A percentile compares a stretch with the other conserved stretches of the same genome.
These are phyloP conservation scores for Penelope pileata DNA, from an alignment of 2,113 vertebrate species.

Conservation along the genomic window DNA sequence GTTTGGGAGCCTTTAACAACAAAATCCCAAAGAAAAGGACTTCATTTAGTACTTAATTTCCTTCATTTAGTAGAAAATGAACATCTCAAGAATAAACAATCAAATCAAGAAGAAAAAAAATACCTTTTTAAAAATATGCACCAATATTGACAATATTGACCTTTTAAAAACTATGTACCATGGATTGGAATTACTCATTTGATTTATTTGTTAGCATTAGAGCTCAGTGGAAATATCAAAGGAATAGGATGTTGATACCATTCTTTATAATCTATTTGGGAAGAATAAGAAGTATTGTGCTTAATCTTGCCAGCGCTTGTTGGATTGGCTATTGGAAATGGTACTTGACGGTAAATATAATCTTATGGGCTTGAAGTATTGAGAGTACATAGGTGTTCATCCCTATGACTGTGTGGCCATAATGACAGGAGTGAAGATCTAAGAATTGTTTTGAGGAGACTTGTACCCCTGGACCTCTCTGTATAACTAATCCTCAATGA, in stretches of 20 bases:
- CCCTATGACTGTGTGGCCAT: not conserved
- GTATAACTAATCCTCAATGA: not conserved
- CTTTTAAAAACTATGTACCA: not conserved
- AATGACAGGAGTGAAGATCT: not conserved
- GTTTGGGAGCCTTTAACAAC: not conserved
- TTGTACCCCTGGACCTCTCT: not conserved
- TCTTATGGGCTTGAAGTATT: not conserved
- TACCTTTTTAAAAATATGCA: not conserved
- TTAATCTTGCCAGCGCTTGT: constrained; percentile 11
- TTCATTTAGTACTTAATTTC: not conserved
- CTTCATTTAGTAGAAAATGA: not conserved
- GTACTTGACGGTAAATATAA: not conserved
- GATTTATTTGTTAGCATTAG: constrained; percentile 14
- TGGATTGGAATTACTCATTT: not conserved
- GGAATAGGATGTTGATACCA: not conserved
- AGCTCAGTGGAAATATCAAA: not conserved
- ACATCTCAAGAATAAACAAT: not conserved
- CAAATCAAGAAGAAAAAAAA: not conserved
- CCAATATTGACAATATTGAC: not conserved
- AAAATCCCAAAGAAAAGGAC: not conserved
- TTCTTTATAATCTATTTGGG: constrained; percentile 28
- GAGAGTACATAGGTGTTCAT: not conserved
- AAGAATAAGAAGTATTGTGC: constrained; percentile 25
- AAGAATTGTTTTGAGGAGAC: accelerated
- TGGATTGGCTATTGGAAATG: not conserved